Percentiles rank a stretch among this genome's conserved stretches.
Evolutionary conservation across 2,113 vertebrate genomes (phyloP).

Genomic region (Pseudonaja textilis): DNA sequence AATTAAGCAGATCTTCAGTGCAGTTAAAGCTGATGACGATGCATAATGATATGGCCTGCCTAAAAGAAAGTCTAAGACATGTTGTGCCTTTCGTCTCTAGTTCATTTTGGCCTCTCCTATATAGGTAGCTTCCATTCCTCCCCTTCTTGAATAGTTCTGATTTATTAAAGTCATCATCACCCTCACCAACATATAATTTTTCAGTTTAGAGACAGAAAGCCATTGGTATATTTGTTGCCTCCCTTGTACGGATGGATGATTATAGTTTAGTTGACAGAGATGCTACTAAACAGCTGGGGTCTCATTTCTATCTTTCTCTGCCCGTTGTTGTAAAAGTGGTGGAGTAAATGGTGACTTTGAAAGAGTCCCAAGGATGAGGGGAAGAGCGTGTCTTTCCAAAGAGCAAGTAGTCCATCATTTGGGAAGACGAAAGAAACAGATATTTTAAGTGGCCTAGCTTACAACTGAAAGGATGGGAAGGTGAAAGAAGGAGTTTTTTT

Average conservation of each 20-base stretch:
- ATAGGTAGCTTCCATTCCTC: neutral
- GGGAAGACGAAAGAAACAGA: neutral
- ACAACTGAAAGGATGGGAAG: neutral
- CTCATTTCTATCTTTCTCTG: neutral
- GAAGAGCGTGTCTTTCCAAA: neutral
- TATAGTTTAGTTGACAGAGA: neutral
- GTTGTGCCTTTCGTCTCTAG: no score
- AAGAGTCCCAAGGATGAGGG: neutral
- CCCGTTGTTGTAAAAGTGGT: neutral
- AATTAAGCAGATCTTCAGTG: neutral
- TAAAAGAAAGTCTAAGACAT: neutral
- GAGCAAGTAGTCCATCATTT: neutral
- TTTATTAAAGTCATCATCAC: neutral
- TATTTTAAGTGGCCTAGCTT: neutral
- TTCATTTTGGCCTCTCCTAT: neutral
- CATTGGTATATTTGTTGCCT: neutral
- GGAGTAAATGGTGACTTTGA: neutral
- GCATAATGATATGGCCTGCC: neutral
- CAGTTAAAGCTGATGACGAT: slow-evolving; percentile 26
- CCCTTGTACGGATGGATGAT: neutral
- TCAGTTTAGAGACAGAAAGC: neutral
- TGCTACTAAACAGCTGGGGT: neutral
- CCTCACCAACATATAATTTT: neutral
- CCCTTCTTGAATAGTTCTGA: neutral
- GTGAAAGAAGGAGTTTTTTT: neutral